A percentile compares a stretch with the other conserved stretches of the same genome.
Evolutionary conservation across 1,140 invertebrate species (phyloP).

Genomic region (Muscidifurax raptorellus): DNA sequence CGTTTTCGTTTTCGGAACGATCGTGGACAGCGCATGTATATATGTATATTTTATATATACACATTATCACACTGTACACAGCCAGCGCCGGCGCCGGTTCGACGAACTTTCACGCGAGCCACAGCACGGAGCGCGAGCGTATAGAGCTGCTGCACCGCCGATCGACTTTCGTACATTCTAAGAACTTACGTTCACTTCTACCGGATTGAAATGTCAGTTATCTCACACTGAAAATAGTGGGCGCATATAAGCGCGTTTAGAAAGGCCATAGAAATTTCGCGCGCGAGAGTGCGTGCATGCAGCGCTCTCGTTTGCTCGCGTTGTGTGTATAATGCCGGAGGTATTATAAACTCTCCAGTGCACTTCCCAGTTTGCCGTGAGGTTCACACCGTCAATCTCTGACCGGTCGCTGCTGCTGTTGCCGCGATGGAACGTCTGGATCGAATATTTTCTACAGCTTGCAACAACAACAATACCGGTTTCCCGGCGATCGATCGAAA

Average conservation of each 20-base stretch:
- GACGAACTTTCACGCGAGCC: constrained; percentile 50
- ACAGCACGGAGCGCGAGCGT: not conserved
- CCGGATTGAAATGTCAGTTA: constrained; percentile 55
- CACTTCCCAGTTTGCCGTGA: not conserved
- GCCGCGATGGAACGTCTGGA: not conserved
- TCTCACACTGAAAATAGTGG: constrained; percentile 51
- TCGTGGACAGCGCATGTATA: no score
- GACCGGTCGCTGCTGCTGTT: not conserved
- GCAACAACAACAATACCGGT: no score
- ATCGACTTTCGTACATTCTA: constrained; percentile 53
- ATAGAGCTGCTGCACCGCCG: constrained; percentile 1
- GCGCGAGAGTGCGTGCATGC: not conserved
- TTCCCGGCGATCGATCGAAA: not conserved
- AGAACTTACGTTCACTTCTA: constrained; percentile 52
- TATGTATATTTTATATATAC: no score
- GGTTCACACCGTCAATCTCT: not conserved
- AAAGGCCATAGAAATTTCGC: constrained; percentile 48
- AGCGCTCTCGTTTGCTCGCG: not conserved
- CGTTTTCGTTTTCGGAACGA: not conserved
- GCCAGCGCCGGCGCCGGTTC: constrained; percentile 28
- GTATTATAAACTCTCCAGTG: not conserved
- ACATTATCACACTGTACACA: not conserved
- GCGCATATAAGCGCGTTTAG: constrained; percentile 50
- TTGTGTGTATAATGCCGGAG: no score
- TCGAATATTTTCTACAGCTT: not conserved